Conservation (phyloP, 2,113 vertebrate genomes). For the Panthera uncia region DNA sequence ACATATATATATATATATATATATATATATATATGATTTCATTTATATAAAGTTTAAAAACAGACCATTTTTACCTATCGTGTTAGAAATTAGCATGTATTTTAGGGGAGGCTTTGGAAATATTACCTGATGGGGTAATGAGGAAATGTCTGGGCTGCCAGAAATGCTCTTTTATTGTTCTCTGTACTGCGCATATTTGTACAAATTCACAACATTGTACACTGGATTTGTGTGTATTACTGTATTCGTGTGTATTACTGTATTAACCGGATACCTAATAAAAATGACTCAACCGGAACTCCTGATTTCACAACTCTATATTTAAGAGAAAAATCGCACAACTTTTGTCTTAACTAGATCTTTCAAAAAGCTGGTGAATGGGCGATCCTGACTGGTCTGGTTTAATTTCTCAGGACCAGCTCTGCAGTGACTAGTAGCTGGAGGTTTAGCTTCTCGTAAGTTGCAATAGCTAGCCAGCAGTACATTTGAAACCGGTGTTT, state of each 20-base stretch:
- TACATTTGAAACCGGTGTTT: conserved; percentile 62
- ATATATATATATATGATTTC: neutral
- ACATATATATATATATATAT: rapidly evolving
- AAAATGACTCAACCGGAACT: neutral
- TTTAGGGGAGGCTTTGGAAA: neutral
- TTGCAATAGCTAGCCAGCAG: conserved; percentile 35
- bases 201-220: neutral
- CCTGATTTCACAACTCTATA: neutral
- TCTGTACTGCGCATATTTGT: neutral
- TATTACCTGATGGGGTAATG: rapidly evolving
- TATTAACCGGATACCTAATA: neutral
- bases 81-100: neutral
- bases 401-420: conserved; percentile 2
- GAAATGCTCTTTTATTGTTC: neutral
- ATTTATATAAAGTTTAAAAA: neutral
- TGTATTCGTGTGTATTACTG: neutral
- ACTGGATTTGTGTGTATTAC: no score
- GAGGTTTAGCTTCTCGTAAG: conserved; percentile 38
- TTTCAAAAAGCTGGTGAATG: neutral
- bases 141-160: neutral
- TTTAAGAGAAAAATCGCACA: neutral
- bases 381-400: neutral
- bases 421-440: conserved; percentile 44
- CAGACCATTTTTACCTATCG: neutral
- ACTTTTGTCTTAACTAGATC: neutral